phyloP scores from a whole-genome alignment of 2,797 vertebrate genomes.

The Poeciliopsis presidionis region DNA sequence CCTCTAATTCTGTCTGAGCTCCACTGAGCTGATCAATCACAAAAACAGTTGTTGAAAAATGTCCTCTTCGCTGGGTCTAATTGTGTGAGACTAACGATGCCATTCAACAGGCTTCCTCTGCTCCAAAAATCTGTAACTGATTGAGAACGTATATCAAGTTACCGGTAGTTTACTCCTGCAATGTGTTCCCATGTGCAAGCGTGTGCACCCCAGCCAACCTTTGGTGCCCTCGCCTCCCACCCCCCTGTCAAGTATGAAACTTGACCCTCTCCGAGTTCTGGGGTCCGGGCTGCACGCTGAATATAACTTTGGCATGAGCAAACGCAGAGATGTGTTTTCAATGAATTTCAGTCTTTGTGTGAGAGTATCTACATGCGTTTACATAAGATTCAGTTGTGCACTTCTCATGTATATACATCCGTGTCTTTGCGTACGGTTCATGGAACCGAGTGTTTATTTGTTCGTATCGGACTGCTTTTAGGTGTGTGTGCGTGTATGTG shows the following conservation, averaged over 20 bases:
- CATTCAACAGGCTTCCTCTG: constrained; percentile 3
- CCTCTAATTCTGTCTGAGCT: not conserved
- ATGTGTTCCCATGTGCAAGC: constrained; percentile 53
- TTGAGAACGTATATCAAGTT: constrained; percentile 67
- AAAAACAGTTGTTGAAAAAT: constrained; percentile 4
- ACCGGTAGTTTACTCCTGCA: constrained; percentile 65
- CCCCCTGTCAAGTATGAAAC: constrained; percentile 65
- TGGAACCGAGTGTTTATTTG: constrained; percentile 54
- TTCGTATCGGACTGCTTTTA: constrained; percentile 41
- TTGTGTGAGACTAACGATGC: not conserved
- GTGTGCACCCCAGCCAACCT: constrained; percentile 49
- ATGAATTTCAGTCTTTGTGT: constrained; percentile 63
- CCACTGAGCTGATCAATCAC: not conserved
- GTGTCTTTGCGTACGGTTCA: constrained; percentile 9
- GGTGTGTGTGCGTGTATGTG: constrained; percentile 18
- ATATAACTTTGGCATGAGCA: constrained; percentile 58
- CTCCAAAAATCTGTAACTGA: constrained; percentile 69
- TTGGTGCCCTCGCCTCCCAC: constrained; percentile 47
- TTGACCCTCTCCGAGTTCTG: constrained; percentile 70
- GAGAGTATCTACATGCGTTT: constrained; percentile 38
- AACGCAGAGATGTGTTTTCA: constrained; percentile 61
- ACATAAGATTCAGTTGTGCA: constrained; percentile 47
- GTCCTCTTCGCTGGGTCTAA: not conserved
- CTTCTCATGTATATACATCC: constrained; percentile 20
- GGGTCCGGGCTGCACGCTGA: constrained; percentile 52